phyloP scores from a whole-genome alignment of 2,888 invertebrate genomes.

The Aspidiotus rigidus region DNA sequence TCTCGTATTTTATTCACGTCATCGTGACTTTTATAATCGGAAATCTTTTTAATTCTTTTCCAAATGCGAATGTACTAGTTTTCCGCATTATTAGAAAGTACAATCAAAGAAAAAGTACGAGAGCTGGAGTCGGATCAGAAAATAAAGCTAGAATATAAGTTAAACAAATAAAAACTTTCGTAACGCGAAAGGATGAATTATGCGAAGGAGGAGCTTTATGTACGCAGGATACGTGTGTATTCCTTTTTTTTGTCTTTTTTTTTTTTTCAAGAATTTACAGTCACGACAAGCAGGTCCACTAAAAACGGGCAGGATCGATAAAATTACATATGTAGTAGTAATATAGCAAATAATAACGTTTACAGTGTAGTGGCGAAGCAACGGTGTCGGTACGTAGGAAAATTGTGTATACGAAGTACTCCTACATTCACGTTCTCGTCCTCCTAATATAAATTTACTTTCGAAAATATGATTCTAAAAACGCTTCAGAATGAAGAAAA shows the following conservation, averaged over 20 bases:
- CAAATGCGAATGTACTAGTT: not conserved
- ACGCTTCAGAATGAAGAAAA: not conserved
- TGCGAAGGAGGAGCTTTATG: slow-evolving; percentile 25
- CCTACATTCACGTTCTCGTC: not conserved
- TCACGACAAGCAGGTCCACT: slow-evolving; percentile 29
- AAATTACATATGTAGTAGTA: slow-evolving; percentile 32
- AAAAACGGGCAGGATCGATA: slow-evolving; percentile 21
- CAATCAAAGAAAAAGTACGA: not conserved
- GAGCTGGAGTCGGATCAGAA: not conserved
- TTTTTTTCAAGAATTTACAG: slow-evolving; percentile 21
- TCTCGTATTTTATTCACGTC: no score
- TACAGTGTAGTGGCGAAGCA: slow-evolving; percentile 15
- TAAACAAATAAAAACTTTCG: slow-evolving; percentile 16
- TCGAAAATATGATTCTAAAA: slow-evolving; percentile 1
- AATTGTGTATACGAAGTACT: not conserved
- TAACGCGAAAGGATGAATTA: slow-evolving; percentile 29
- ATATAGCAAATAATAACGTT: slow-evolving; percentile 31
- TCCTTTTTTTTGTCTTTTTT: not conserved
- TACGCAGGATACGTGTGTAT: slow-evolving; percentile 6
- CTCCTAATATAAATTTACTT: not conserved
- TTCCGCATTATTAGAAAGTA: not conserved
- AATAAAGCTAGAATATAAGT: not conserved
- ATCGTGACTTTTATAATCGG: no score
- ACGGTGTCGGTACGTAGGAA: not conserved
- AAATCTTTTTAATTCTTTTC: no score